Evolutionary conservation across 2,797 vertebrate species (phyloP), one percentile per base, ranked within the genome.

Genomic region (Darevskia nairensis): DNA sequence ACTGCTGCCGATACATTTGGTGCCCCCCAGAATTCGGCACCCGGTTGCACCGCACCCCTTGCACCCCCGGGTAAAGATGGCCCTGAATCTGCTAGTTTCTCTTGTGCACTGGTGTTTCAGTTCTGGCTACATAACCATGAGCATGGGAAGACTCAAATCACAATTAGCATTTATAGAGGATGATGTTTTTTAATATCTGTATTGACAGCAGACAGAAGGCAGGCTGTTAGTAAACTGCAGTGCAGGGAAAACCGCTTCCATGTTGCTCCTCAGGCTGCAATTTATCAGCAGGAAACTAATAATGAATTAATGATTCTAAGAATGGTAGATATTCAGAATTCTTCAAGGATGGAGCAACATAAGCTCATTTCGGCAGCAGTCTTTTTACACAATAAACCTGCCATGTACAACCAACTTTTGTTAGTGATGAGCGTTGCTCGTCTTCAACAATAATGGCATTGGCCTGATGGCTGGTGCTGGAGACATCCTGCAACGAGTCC

Each of bases 151-250:
- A 64, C 61, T 64, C 61, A 64, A 64, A 64, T 64, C 17, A 8
- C 17, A 64, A 64, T 64, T 74, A 39, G 35, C 19, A 74, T 74
- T 21, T 39, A 64, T 64, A 74, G 19, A 8, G 7, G 4, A 74
- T 3, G 35, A 19, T 74, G 32, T 13, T 55, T 55, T 55, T 55
- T 55, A 55, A 55, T 55, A 55, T 2, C 25, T 32, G 46, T 69
- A 35, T 44, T 83, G 29, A 44, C 25, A 86, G 21, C 0, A 0
- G 0, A 2, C n/a, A 8, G 0, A 0, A 10, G 21, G 83, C n/a
- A 9, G 1, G 41, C 21, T n/a, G 11, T 32, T 86, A 74, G 50
- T 0, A 0, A 39, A 80, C 27, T 4, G 29, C 46, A 41, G 1
- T 46, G 44, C 6, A 66, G 32, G 32, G 25, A 66, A 46, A 39